Base-by-base conservation (phyloP, 2,888 invertebrate species). In the Pyrochroa serraticornis region DNA sequence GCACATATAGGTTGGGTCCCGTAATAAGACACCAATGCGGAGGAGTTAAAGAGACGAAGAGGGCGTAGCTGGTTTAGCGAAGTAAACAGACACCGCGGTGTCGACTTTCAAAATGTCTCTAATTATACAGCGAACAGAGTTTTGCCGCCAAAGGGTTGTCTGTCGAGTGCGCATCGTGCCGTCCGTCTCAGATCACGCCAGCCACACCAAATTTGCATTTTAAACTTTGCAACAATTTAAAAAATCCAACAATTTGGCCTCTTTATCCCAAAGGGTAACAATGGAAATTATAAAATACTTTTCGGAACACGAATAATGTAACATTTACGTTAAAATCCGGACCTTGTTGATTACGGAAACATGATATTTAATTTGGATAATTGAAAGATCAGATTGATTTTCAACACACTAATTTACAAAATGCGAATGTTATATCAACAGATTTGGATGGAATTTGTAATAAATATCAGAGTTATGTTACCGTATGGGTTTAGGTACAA, bases 71-170 rank as follows among this genome's bases (percentile, higher is more conserved):
- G 50, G 53, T 47, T 59, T 49, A 58, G 62, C 59, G 62, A 63
- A 63, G 73, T 68, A 74, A 74, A 69, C 65, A 63, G 69, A 75
- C 69, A 72, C 70, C 67, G 60, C 57, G 69, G 74, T 71, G 69
- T 75, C 71, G 63, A 67, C 69, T 75, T 75, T 69, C 73, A 69
- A 71, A 72, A 73, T 71, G 70, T 72, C 69, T 72, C 68, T 71
- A 73, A 69, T 70, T 70, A 70, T 73, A 72, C 62, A 65, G 57
- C 62, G 58, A 57, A 61, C 51, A 59, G 38, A 60, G 60, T 68
- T 67, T 68, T 64, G 62, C 61, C 63, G 60, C 58, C 57, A 62
- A 63, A 64, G 61, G 59, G 55, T 47, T 52, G 31, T 44, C 22
- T 44, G 12, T 22, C 7, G 12, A 10, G 10, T 35, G 10, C 36